Percentiles rank a stretch among this genome's conserved stretches.
phyloP scores from a whole-genome alignment of 2,113 vertebrate genomes.

The Datnioides undecimradiatus region DNA sequence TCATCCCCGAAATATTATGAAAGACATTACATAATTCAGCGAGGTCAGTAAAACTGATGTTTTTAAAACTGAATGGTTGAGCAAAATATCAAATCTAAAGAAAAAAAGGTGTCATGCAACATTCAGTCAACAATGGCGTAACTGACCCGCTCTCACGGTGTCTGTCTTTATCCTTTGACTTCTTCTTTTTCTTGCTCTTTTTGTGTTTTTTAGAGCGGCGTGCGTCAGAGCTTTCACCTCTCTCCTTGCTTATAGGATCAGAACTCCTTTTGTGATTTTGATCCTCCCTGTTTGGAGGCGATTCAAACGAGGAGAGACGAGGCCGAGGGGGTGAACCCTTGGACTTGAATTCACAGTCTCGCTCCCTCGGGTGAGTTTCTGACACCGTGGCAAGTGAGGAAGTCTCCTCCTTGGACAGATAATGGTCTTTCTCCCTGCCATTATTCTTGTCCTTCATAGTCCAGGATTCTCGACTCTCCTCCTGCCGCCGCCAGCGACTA shows the following conservation, averaged over 20 bases:
- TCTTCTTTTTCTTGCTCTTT: slow-evolving; percentile 95
- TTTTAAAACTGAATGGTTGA: neutral
- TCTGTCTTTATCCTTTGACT: slow-evolving; percentile 90
- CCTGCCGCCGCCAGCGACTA: slow-evolving; percentile 71
- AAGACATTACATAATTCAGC: too few species aligned
- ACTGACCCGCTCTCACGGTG: slow-evolving; percentile 87
- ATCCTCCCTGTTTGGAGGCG: slow-evolving; percentile 35
- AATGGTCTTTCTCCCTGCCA: slow-evolving; percentile 46
- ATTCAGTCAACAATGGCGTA: neutral
- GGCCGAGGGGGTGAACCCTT: slow-evolving; percentile 58
- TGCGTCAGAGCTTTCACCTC: slow-evolving; percentile 67
- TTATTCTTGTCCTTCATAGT: slow-evolving; percentile 50
- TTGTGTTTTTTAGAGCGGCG: slow-evolving; percentile 86
- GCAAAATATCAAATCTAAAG: neutral
- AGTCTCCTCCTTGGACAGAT: slow-evolving; percentile 42
- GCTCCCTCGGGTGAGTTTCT: slow-evolving; percentile 68
- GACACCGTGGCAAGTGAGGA: slow-evolving; percentile 13
- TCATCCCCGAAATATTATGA: too few species aligned
- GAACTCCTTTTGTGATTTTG: slow-evolving; percentile 65
- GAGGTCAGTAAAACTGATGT: too few species aligned
- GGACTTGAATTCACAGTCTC: too few species aligned
- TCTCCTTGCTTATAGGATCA: slow-evolving; percentile 49
- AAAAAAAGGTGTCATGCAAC: too few species aligned
- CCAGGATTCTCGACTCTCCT: slow-evolving; percentile 49
- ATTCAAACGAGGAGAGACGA: slow-evolving; percentile 3